Base-by-base conservation (phyloP, 2,888 invertebrate species). In the Gasteruption jaculator region DNA sequence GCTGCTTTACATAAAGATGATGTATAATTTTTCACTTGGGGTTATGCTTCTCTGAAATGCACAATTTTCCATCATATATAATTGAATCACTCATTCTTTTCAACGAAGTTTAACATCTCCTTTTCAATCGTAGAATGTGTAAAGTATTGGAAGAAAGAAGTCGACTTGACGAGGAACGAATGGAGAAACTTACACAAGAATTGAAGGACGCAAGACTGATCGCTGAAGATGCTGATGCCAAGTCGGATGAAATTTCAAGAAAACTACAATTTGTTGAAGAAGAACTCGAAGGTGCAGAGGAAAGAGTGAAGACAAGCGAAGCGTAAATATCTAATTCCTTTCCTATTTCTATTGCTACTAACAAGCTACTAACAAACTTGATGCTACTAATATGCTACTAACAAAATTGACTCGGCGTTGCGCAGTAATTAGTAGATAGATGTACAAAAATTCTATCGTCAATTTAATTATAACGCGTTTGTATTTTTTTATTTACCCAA, bases 191-290 rank as follows among this genome's bases (percentile, higher is more conserved):
- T 55, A 82, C 82, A 65, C 73, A 74, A 40, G 81, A 83, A 61
- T 74, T 85, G 52, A 80, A 82, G 60, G 81, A 83, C 59, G 82
- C 82, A 49, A 78, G 81, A 67, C 73, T 79, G 58, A 77, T 82
- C 56, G 83, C 83, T 43, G 83, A 84, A 62, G 83, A 84, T 63
- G 79, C 82, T 35, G 83, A 84, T 61, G 71, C 77, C 51, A 83
- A 83, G 71, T 84, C 82, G 54, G 83, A 84, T 60, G 83, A 84
- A 74, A 77, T 81, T 63, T 79, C 81, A 50, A 78, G 77, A 60
- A 82, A 83, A 67, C 70, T 82, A 65, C 80, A 80, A 55, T 79
- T 81, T 73, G 77, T 82, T 66, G 82, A 82, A 65, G 80, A 81
- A 52, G 82, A 83, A 65, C 73, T 83, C 54, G 82, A 83, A 68